Percentiles rank a stretch among this genome's conserved stretches.
These are phyloP conservation scores for Rhegmatorhina hoffmannsi DNA, from an alignment of 2,113 vertebrate species.

Conservation along the genomic window DNA sequence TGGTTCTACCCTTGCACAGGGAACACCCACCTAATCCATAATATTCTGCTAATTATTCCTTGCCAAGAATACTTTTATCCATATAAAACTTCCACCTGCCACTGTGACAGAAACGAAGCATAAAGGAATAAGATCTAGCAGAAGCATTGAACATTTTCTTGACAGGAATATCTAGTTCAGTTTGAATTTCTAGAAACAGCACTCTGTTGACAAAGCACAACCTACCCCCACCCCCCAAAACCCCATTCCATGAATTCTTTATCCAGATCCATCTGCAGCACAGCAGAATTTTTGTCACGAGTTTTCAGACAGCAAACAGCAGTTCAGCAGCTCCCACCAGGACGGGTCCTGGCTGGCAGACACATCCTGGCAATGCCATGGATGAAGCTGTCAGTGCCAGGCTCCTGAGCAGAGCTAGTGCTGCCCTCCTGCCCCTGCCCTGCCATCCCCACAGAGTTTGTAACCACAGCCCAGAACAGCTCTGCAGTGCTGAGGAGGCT, in stretches of 20 bases:
- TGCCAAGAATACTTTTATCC: neutral
- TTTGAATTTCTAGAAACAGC: slow-evolving; percentile 30
- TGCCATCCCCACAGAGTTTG: neutral
- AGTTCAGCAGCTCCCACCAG: neutral
- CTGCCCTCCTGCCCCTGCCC: neutral
- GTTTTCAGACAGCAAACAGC: neutral
- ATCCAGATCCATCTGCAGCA: neutral
- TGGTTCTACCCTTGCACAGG: neutral
- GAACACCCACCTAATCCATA: neutral
- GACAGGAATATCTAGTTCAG: neutral
- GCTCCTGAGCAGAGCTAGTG: neutral
- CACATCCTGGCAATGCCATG: neutral
- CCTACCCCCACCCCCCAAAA: neutral
- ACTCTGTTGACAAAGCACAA: neutral
- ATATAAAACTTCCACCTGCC: neutral
- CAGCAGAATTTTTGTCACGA: neutral
- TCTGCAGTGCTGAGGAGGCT: neutral
- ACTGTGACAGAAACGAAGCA: neutral
- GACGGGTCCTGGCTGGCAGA: neutral
- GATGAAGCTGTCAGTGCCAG: neutral
- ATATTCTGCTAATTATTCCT: neutral
- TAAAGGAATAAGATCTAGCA: neutral
- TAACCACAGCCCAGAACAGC: neutral
- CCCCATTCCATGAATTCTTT: neutral
- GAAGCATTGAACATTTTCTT: neutral